These are phyloP conservation scores for Reinhardtius hippoglossoides DNA, from an alignment of 2,113 vertebrate genomes.

Conservation along the genomic window DNA sequence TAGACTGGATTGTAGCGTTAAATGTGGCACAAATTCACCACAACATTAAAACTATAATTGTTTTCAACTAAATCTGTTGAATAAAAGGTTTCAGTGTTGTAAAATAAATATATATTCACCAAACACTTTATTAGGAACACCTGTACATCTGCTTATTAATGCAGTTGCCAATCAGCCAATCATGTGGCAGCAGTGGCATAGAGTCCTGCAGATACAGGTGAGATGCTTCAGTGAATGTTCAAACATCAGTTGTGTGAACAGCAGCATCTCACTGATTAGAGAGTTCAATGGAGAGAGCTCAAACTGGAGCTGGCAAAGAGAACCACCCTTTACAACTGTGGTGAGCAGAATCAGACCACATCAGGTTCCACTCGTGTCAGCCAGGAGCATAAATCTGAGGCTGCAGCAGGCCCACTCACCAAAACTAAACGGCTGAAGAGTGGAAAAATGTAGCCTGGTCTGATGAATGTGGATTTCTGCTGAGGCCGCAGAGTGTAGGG, in stretches of 20 bases:
- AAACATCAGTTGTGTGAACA: not conserved
- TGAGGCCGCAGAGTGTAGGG: not conserved
- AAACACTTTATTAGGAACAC: not conserved
- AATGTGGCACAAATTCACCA: not conserved
- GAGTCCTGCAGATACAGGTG: too few species aligned
- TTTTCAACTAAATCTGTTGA: not conserved
- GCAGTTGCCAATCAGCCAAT: not conserved
- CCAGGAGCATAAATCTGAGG: not conserved
- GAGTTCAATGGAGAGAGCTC: too few species aligned
- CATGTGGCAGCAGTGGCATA: too few species aligned
- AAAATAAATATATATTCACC: not conserved
- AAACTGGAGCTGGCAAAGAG: not conserved
- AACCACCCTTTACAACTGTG: slow-evolving; percentile 2
- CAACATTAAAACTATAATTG: not conserved
- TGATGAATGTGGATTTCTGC: not conserved
- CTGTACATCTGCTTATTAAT: not conserved
- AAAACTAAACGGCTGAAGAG: not conserved
- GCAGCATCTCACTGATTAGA: not conserved
- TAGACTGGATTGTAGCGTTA: not conserved
- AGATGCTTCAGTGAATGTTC: not conserved
- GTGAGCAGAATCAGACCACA: not conserved
- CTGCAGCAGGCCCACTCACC: not conserved
- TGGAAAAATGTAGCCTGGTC: not conserved
- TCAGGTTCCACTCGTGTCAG: not conserved
- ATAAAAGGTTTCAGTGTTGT: not conserved